Evolutionary conservation across 2,888 invertebrate genomes (phyloP), one percentile per base, ranked within the genome.

Genomic region (Antheraea yamamai): DNA sequence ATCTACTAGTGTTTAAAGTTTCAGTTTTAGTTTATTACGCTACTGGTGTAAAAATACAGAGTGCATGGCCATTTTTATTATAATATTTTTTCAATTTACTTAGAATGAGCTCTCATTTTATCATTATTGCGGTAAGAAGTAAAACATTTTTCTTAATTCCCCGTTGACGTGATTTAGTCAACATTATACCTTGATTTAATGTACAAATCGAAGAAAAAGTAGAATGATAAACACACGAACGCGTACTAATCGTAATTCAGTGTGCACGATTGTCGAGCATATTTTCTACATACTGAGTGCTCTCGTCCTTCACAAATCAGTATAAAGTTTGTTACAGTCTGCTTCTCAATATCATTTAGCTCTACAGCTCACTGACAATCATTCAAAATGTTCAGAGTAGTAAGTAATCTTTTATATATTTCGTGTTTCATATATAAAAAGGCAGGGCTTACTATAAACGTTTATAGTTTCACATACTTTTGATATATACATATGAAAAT

Each of bases 371-470:
- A 81, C 76, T 84, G 81, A 83, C 78, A 78, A 79, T 77, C 79
- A 79, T 81, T 73, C 85, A 91, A 85, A 83, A 94, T 94, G 94
- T 92, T 91, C 86, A 94, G 93, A 83, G 86, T 92, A 84, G 94
- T 94, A 77, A 91, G 91, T 89, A 77, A 39, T 55, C 12, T 58
- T 58, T 30, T 66, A 52, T 68, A 66, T 74, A 26, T 26, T 58
- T 58, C 16, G 18, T 55, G 7, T 20, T 58, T 58, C 20, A 58
- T 30, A 30, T 30, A 30, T 58, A n/a, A 55, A 55, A 55, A 55
- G 52, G 18, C 18, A 18, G 18, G 4, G 2, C 18, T 55, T 4
- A 16, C 4, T 52, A 14, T 52, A 14, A 52, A 7, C 7, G 52
- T 52, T 52, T 14, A 52, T 52, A 52, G 52, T 52, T 55, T 18